A percentile compares a stretch with the other conserved stretches of the same genome.
Evolutionary conservation across 2,797 vertebrate species (phyloP).

Genomic region (Lagocephalus sceleratus): DNA sequence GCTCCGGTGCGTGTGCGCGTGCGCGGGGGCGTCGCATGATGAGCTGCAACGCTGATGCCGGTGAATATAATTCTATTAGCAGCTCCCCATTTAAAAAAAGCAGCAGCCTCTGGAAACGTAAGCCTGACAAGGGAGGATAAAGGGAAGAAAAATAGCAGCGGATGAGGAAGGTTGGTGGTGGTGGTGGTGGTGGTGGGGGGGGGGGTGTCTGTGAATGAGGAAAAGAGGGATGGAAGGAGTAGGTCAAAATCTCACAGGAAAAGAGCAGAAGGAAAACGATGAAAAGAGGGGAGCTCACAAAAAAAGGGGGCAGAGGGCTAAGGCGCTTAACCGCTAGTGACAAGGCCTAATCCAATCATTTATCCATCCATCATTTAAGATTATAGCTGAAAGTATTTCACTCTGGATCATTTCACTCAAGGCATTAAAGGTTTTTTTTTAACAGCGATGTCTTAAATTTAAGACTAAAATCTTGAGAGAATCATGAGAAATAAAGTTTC

Average conservation of each 20-base stretch:
- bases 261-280: background rate
- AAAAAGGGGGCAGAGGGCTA: constrained; percentile 6
- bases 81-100: constrained; percentile 22
- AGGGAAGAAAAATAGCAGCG: background rate
- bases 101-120: constrained; percentile 14
- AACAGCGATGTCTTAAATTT: no score
- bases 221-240: background rate
- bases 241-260: constrained; percentile 5
- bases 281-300: background rate
- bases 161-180: background rate
- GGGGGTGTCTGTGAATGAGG: constrained; percentile 1
- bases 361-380: constrained; percentile 29
- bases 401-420: constrained; percentile 3
- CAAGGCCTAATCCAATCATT: constrained; percentile 33
- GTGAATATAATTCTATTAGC: constrained; percentile 50
- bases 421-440: constrained; percentile 4
- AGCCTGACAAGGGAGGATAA: constrained; percentile 22
- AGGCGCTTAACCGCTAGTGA: constrained; percentile 26
- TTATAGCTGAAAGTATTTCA: constrained; percentile 19
- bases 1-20: constrained; percentile 6
- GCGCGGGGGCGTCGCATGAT: constrained; percentile 1
- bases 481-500: no score
- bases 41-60: constrained; percentile 18
- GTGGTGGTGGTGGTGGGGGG: constrained; percentile 14
- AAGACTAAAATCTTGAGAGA: no score